Conservation (phyloP, 2,113 vertebrate genomes). For the Alces alces region DNA sequence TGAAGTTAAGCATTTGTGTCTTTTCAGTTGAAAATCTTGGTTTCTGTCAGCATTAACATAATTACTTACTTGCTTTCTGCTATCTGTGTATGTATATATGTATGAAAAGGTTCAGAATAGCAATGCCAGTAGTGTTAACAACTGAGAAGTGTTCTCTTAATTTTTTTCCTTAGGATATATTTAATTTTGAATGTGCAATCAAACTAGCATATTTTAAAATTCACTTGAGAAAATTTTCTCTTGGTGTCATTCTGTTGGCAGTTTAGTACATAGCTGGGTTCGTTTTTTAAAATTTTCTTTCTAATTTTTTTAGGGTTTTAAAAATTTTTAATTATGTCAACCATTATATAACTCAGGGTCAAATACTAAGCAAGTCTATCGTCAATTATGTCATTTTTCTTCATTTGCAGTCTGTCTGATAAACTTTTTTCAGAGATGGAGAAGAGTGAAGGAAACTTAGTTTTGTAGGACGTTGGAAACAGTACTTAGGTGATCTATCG, state of each 20-base stretch:
- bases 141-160: background rate
- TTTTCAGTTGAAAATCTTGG: slow-evolving; percentile 7
- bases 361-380: background rate
- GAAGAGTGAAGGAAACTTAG: background rate
- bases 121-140: background rate
- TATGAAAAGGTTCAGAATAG: background rate
- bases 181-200: background rate
- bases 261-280: background rate
- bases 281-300: slow-evolving; percentile 15
- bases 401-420: background rate
- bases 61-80: background rate
- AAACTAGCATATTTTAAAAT: slow-evolving; percentile 13
- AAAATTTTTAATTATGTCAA: background rate
- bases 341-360: background rate
- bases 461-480: background rate
- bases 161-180: background rate
- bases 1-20: background rate
- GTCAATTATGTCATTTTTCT: background rate
- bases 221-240: background rate
- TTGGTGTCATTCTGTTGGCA: background rate
- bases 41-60: background rate
- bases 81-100: background rate
- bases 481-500: background rate
- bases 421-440: background rate
- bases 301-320: background rate